These are phyloP conservation scores for Danio rerio DNA, from an alignment of 2,113 vertebrate genomes.

Conservation along the genomic window DNA sequence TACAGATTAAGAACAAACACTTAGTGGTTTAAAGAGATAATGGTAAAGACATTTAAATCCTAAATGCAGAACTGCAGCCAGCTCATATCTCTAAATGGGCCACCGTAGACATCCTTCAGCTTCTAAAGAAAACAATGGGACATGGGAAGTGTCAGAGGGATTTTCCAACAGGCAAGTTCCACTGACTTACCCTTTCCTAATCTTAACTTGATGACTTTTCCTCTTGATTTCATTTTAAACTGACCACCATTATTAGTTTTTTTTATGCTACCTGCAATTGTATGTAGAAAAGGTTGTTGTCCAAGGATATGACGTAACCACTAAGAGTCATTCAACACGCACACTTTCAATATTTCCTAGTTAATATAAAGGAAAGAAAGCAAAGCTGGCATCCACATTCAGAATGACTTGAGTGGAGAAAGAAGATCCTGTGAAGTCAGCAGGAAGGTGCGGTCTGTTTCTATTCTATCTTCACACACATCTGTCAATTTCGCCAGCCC, in stretches of 20 bases:
- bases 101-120: not conserved
- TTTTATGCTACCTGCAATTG: not conserved
- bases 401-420: not conserved
- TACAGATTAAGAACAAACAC: not conserved
- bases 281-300: not conserved
- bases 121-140: slow-evolving; percentile 28
- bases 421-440: not conserved
- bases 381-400: not conserved
- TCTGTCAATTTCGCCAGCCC: slow-evolving; percentile 10
- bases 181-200: not conserved
- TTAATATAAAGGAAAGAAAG: not conserved
- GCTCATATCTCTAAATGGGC: not conserved
- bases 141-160: slow-evolving; percentile 22
- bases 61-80: not conserved
- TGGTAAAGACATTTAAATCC: not conserved
- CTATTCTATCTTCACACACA: slow-evolving; percentile 25
- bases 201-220: not conserved
- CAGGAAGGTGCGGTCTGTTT: not conserved
- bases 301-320: not conserved
- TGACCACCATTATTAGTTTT: not conserved
- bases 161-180: slow-evolving; percentile 33
- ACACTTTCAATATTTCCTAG: not conserved
- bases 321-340: not conserved
- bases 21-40: not conserved
- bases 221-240: not conserved